Evolutionary conservation across 2,888 invertebrate species (phyloP), one percentile per base, ranked within the genome.

Genomic region (Glyphotaelius pellucidus): DNA sequence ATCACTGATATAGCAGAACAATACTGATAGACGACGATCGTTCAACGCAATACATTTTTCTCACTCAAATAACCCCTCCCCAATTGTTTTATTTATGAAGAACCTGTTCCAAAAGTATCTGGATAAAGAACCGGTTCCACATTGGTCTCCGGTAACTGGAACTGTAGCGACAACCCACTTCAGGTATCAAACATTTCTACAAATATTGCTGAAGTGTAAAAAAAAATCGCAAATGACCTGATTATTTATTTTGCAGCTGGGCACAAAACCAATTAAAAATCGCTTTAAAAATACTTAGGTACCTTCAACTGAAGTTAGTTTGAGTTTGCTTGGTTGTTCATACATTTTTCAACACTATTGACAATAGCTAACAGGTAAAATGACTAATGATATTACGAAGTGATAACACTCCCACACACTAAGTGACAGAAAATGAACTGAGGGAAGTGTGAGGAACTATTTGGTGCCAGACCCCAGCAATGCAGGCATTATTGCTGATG

Each of bases 231-330:
- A 9, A 67, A 25, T 67, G 67, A 67, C 67, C 67, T 67, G 67
- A 67, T 67, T 67, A 67, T 67, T 25, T 67, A 67, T n/a, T 67
- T 67, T 1, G 9, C 67, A 67, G 9, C 25, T n/a, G n/a, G 67
- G 67, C 25, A 67, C 67, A 67, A 67, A 25, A 67, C 25, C 67
- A 25, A 25, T 25, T 67, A 25, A 67, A 67, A 67, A 67, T 25
- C 67, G 67, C 15, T 35, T 83, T 25, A 35, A 83, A 83, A 83
- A 83, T 7, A 83, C 38, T 31, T 35, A 25, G 19, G 79, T 96
- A 98, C 98, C 98, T 97, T 98, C 98, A 38, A 98, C 97, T 7
- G 98, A 97, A 93, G 97, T 97, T 94, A 98, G 97, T 94, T 97
- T 97, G 93, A 97, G 96, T 95, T 97, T 97, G 93, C 97, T 96